Percentiles rank a stretch among this genome's conserved stretches.
These are phyloP conservation scores for Trissolcus brochymenae DNA, from an alignment of 2,888 invertebrate genomes.

Conservation along the genomic window DNA sequence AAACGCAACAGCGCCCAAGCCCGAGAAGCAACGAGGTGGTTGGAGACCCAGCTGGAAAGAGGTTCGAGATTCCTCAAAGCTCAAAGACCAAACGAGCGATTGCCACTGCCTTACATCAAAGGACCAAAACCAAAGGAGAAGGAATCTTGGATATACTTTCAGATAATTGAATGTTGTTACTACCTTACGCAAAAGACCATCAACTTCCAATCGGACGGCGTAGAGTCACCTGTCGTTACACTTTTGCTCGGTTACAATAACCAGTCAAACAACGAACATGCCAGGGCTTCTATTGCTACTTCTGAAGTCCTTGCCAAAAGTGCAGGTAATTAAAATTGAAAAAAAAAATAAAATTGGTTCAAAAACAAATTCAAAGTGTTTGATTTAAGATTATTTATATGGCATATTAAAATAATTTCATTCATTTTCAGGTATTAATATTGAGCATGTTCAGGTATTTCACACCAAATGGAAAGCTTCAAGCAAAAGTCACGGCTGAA, in stretches of 20 bases:
- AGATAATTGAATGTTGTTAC: slow-evolving; percentile 90
- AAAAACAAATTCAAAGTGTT: background rate
- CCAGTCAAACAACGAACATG: slow-evolving; percentile 73
- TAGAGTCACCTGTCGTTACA: slow-evolving; percentile 82
- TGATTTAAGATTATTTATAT: background rate
- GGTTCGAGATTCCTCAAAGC: slow-evolving; percentile 92
- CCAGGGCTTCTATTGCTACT: slow-evolving; percentile 74
- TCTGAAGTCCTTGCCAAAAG: slow-evolving; percentile 87
- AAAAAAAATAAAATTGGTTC: background rate
- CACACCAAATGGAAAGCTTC: slow-evolving; percentile 90
- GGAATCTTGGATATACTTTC: slow-evolving; percentile 85
- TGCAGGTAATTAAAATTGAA: slow-evolving; percentile 76
- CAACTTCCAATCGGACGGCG: slow-evolving; percentile 69
- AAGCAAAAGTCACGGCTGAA: slow-evolving; percentile 82
- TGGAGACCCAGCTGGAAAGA: slow-evolving; percentile 90
- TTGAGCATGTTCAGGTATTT: slow-evolving; percentile 89
- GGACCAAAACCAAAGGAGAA: slow-evolving; percentile 87
- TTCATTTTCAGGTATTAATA: slow-evolving; percentile 81
- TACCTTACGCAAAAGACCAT: slow-evolving; percentile 81
- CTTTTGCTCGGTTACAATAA: slow-evolving; percentile 83
- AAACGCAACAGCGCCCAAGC: slow-evolving; percentile 91
- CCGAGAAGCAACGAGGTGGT: slow-evolving; percentile 94
- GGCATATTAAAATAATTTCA: slow-evolving; percentile 10
- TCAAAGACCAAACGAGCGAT: slow-evolving; percentile 89
- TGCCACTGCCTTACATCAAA: slow-evolving; percentile 84